phyloP scores from a whole-genome alignment of 92 coral and sea anemone species.

The Epizoanthus ramosus region DNA sequence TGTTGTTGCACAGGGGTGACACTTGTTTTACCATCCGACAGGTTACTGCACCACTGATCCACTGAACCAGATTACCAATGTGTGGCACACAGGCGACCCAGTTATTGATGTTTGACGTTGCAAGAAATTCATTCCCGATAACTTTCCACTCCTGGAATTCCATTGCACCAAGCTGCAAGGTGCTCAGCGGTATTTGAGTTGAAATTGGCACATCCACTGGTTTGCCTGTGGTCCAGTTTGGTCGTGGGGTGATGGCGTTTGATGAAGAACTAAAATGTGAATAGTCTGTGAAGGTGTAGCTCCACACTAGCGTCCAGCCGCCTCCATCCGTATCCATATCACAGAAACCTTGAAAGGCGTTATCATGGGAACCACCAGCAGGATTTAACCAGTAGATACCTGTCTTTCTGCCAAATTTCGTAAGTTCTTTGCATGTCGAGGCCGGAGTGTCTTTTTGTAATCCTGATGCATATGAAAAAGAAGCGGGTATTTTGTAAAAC shows the following conservation, averaged over 20 bases:
- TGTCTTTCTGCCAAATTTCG: neutral
- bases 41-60: neutral
- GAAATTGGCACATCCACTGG: neutral
- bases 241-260: neutral
- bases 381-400: neutral
- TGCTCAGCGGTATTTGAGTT: neutral
- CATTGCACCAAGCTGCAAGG: neutral
- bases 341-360: no score
- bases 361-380: neutral
- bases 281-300: neutral
- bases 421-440: neutral
- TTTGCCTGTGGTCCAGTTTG: neutral
- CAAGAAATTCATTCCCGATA: neutral
- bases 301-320: no score
- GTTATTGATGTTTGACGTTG: no score
- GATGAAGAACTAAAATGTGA: neutral
- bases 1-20: neutral
- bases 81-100: neutral
- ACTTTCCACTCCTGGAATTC: neutral
- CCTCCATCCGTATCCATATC: no score
- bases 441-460: neutral
- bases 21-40: neutral
- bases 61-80: neutral
- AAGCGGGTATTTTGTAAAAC: no score
- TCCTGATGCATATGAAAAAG: neutral